Percentiles rank a stretch among this genome's conserved stretches.
Conservation (phyloP, 2,797 vertebrate genomes). For the Labeo calbasu region DNA sequence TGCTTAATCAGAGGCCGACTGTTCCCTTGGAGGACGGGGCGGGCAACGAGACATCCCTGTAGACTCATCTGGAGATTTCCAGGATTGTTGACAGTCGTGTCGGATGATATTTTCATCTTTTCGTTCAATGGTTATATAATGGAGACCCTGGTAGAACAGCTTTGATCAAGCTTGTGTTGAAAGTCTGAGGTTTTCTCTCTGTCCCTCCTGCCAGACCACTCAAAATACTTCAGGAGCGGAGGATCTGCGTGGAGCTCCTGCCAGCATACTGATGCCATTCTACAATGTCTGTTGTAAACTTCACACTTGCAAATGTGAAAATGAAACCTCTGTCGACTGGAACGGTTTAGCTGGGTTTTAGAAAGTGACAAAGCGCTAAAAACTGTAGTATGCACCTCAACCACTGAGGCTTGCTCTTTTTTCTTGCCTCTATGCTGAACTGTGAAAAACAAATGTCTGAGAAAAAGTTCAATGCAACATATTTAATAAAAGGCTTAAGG, state of each 20-base stretch:
- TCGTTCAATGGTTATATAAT: conserved; percentile 30
- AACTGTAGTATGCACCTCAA: conserved; percentile 18
- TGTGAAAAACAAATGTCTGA: conserved; percentile 15
- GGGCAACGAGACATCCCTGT: conserved; percentile 54
- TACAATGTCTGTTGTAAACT: conserved; percentile 49
- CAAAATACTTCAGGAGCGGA: conserved; percentile 39
- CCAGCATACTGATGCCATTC: conserved; percentile 38
- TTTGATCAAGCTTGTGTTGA: conserved; percentile 58
- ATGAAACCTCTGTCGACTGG: conserved; percentile 42
- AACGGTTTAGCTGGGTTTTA: conserved; percentile 4
- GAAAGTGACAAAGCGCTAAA: conserved; percentile 44
- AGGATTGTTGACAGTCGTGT: conserved; percentile 48
- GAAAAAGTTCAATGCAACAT: background rate
- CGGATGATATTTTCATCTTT: conserved; percentile 51
- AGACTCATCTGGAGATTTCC: conserved; percentile 46
- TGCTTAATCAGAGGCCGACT: conserved; percentile 68
- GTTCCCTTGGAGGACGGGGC: conserved; percentile 56
- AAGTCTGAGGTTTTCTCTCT: conserved; percentile 52
- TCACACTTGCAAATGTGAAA: conserved; percentile 59
- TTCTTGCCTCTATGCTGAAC: background rate
- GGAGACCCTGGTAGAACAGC: conserved; percentile 34
- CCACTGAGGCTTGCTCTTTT: background rate
- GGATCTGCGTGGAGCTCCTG: conserved; percentile 38
- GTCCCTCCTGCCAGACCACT: conserved; percentile 49
- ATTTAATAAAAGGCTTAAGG: background rate